phyloP scores from a whole-genome alignment of 2,888 invertebrate species.

The Odontocerum albicorne region DNA sequence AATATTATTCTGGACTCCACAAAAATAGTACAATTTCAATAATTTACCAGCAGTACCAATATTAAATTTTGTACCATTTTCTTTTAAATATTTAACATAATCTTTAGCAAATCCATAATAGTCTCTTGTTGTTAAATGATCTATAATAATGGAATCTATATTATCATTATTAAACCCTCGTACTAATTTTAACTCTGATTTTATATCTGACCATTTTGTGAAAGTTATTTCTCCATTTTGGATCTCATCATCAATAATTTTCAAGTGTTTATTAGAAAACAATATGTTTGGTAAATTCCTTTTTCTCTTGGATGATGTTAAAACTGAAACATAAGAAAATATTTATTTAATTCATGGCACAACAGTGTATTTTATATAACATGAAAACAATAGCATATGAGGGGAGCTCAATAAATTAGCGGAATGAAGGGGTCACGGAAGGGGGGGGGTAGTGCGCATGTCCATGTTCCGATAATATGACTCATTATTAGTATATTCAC shows the following conservation, averaged over 20 bases:
- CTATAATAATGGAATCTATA: slow-evolving; percentile 63
- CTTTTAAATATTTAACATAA: slow-evolving; percentile 60
- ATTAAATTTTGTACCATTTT: slow-evolving; percentile 53
- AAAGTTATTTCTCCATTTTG: neutral
- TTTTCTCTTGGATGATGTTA: neutral
- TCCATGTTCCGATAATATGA: no score
- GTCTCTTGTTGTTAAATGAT: slow-evolving; percentile 49
- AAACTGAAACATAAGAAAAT: neutral
- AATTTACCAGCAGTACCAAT: slow-evolving; percentile 61
- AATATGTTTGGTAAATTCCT: neutral
- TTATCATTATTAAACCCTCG: slow-evolving; percentile 53
- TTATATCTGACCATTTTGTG: slow-evolving; percentile 47
- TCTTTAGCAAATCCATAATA: slow-evolving; percentile 56
- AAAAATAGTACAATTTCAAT: slow-evolving; percentile 55
- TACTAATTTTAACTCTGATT: slow-evolving; percentile 45
- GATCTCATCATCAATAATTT: neutral
- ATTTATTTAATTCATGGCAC: no score
- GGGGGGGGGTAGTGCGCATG: no score
- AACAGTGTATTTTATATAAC: no score
- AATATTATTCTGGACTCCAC: slow-evolving; percentile 43
- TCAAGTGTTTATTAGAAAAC: neutral
- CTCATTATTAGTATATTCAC: no score
- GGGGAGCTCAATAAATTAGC: no score
- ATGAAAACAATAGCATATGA: no score
- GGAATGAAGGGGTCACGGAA: no score